Base-by-base conservation (phyloP, 2,797 vertebrate genomes). In the Tauraco hartlaubi region DNA sequence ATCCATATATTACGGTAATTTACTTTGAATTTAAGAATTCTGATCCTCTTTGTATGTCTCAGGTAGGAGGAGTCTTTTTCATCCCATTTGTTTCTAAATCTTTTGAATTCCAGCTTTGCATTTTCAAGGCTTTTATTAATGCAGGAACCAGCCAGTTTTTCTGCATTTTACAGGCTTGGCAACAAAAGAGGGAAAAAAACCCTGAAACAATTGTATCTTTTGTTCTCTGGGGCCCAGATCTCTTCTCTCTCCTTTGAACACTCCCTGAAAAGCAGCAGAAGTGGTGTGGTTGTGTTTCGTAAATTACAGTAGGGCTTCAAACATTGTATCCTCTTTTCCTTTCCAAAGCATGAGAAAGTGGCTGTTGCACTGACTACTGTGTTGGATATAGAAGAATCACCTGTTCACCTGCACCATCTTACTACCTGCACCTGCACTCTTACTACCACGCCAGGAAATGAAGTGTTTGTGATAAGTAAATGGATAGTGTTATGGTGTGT, bases 71-170 rank as follows among this genome's bases (percentile, higher is more conserved):
- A 61, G 10, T 77, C 28, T 19, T 82, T 31, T 68, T 69, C 12
- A 19, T 90, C 31, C 33, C 35, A 69, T 77, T 94, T 85, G 12
- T 78, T 92, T 26, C 21, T 39, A 84, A 83, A 20, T 63, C 29
- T 91, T 86, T 87, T 86, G 35, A 76, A 83, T 88, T 81, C n/a
- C 79, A 80, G 28, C 82, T 96, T 96, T 81, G 43, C 31, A 58
- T 92, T 92, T 95, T 75, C 73, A 92, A 94, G 72, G 51, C 63
- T 84, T 94, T 95, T 93, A 90, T 91, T 90, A 80, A 62, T 52
- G 25, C 28, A 63, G 39, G 22, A 8, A 74, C 35, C 21, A 78
- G 58, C 4, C 43, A 77, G 16, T 72, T 96, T 96, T 86, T 95
- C 68, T 95, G 10, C 73, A 69, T 91, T 96, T 33, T 93, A 66